phyloP scores from a whole-genome alignment of 2,797 vertebrate species.

The Gallinago nigripennis region DNA sequence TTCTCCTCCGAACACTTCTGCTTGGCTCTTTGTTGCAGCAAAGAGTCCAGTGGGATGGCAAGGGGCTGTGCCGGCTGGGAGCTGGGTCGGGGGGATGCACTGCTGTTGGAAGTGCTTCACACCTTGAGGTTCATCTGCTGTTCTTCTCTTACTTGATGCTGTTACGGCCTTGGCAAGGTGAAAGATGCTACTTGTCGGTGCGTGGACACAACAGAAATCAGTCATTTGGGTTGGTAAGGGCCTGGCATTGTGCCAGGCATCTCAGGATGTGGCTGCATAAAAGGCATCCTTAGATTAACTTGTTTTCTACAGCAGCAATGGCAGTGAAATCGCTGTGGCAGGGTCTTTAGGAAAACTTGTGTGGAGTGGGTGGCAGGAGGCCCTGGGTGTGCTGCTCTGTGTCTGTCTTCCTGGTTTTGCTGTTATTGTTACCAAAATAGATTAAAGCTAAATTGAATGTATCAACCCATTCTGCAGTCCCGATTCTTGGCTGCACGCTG shows the following conservation, averaged over 20 bases:
- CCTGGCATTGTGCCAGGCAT: fast-evolving
- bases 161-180: not conserved
- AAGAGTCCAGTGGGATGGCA: fast-evolving
- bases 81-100: fast-evolving
- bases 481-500: not conserved
- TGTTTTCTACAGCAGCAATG: fast-evolving
- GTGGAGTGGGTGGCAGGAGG: not conserved
- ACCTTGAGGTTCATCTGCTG: fast-evolving
- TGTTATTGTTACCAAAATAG: not conserved
- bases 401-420: not conserved
- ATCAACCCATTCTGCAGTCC: not conserved
- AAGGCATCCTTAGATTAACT: not conserved
- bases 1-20: fast-evolving
- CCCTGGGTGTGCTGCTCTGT: fast-evolving
- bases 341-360: not conserved
- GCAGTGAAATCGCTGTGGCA: fast-evolving
- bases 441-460: not conserved
- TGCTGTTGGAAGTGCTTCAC: fast-evolving
- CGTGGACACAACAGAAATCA: not conserved
- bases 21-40: fast-evolving
- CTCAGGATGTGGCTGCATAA: not conserved
- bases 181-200: fast-evolving
- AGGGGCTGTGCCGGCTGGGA: fast-evolving
- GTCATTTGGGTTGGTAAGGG: not conserved
- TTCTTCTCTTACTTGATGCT: not conserved